Evolutionary conservation across 2,888 invertebrate genomes (phyloP).

Genomic region (Tiliacea citrago): DNA sequence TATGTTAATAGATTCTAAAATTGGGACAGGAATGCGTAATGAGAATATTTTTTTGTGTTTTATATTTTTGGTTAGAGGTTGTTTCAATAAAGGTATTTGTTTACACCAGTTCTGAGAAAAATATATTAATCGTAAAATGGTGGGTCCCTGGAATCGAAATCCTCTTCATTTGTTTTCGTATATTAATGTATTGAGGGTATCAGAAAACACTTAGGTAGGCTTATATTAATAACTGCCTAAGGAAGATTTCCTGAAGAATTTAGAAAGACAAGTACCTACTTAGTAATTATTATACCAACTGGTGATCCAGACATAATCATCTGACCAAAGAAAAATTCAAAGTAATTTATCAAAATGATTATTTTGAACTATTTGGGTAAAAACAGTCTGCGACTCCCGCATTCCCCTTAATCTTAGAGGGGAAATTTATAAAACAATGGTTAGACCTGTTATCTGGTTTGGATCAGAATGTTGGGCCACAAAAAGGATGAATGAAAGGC

Average conservation of each 20-base stretch:
- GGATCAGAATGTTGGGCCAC: too few relatives aligned
- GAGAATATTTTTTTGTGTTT: slow-evolving; percentile 6
- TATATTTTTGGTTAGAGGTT: slow-evolving; percentile 1
- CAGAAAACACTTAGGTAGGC: not conserved
- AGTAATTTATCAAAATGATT: too few relatives aligned
- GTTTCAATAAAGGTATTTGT: slow-evolving; percentile 9
- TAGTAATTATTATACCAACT: not conserved
- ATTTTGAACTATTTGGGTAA: too few relatives aligned
- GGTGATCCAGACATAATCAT: not conserved
- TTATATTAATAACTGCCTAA: not conserved
- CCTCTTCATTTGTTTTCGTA: not conserved
- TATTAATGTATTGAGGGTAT: not conserved
- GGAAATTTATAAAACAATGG: too few relatives aligned
- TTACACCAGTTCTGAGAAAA: not conserved
- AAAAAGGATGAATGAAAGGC: too few relatives aligned
- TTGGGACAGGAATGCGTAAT: slow-evolving; percentile 16
- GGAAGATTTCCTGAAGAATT: not conserved
- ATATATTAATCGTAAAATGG: not conserved
- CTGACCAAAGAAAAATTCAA: not conserved
- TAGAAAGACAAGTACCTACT: not conserved
- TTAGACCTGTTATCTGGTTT: too few relatives aligned
- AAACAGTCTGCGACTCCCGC: too few relatives aligned
- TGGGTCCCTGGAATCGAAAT: not conserved
- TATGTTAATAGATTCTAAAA: slow-evolving; percentile 40
- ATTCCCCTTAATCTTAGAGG: too few relatives aligned